Conservation (phyloP, 2,797 vertebrate species). For the Argya squamiceps region DNA sequence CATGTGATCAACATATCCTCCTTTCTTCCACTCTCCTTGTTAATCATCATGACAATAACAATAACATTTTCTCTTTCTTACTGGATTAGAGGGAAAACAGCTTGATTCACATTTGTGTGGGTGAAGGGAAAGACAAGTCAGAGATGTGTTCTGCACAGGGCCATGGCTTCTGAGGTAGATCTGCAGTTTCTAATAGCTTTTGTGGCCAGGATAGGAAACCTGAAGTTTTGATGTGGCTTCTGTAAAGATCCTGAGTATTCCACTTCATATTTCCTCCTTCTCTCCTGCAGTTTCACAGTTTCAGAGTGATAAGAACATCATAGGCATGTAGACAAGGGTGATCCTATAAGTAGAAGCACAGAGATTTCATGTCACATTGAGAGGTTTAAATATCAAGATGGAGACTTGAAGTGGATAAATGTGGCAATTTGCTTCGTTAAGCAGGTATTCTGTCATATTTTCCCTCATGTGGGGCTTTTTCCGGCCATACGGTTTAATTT, state of each 20-base stretch:
- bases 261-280: background rate
- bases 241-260: background rate
- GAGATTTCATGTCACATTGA: slow-evolving; percentile 19
- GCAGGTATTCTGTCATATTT: slow-evolving; percentile 12
- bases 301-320: background rate
- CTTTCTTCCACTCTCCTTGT: slow-evolving; percentile 13
- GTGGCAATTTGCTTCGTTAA: slow-evolving; percentile 38
- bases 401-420: slow-evolving; percentile 44
- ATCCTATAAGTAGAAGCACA: background rate
- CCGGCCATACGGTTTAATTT: slow-evolving; percentile 17
- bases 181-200: background rate
- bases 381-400: slow-evolving; percentile 46
- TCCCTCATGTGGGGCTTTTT: slow-evolving; percentile 17
- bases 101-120: background rate
- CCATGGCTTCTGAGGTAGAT: background rate
- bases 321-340: background rate
- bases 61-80: slow-evolving; percentile 17
- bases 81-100: background rate
- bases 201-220: background rate
- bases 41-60: slow-evolving; percentile 22
- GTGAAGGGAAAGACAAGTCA: background rate
- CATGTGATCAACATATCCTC: background rate
- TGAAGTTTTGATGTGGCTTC: background rate
- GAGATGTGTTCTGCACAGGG: background rate
- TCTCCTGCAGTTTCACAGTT: background rate